Conservation (phyloP, 2,797 vertebrate species). For the Clarias pachynema region DNA sequence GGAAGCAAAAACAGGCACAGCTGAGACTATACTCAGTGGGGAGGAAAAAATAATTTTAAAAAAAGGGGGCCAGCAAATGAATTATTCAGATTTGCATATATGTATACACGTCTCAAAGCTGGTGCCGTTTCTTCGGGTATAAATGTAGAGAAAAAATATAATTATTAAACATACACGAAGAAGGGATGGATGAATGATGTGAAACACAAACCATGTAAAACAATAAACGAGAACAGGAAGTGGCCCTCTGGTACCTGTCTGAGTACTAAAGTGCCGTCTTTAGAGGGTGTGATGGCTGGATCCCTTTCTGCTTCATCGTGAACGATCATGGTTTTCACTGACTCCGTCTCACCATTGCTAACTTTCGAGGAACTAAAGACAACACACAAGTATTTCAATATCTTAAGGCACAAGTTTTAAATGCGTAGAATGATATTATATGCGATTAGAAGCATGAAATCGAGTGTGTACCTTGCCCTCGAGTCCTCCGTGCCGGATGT, state of each 20-base stretch:
- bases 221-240: background rate
- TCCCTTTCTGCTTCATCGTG: slow-evolving; percentile 91
- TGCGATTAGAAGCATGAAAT: no score
- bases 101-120: background rate
- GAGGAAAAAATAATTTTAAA: slow-evolving; percentile 45
- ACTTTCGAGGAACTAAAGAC: slow-evolving; percentile 74
- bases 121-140: background rate
- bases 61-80: slow-evolving; percentile 3
- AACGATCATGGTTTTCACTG: slow-evolving; percentile 93
- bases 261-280: slow-evolving; percentile 94
- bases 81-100: background rate
- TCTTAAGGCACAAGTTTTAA: background rate
- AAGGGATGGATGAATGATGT: slow-evolving; percentile 39
- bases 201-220: background rate
- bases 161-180: slow-evolving; percentile 22
- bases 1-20: slow-evolving; percentile 97
- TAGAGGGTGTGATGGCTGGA: slow-evolving; percentile 87
- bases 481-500: slow-evolving; percentile 77
- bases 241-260: slow-evolving; percentile 82
- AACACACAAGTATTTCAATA: background rate
- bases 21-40: slow-evolving; percentile 80
- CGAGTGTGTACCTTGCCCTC: slow-evolving; percentile 80
- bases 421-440: no score
- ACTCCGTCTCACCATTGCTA: slow-evolving; percentile 94
- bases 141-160: background rate